Evolutionary conservation across 2,113 vertebrate species (phyloP).

Genomic region (Anolis sagrei): DNA sequence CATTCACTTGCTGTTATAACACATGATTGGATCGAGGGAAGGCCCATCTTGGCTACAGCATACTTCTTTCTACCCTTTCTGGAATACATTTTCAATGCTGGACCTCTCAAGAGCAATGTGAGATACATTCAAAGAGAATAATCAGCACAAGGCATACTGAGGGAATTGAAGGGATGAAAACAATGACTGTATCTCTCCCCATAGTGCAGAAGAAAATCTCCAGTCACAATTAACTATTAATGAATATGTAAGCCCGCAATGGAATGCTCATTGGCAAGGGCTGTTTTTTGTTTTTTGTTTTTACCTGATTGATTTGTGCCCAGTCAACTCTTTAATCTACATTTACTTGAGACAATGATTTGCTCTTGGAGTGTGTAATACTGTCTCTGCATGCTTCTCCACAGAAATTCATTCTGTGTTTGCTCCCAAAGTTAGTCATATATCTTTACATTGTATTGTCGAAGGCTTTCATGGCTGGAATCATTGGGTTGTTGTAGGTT

Average conservation of each 20-base stretch:
- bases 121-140: neutral
- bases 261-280: neutral
- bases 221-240: slow-evolving; percentile 14
- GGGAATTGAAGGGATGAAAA: neutral
- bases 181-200: neutral
- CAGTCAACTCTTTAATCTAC: neutral
- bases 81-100: neutral
- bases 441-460: too few relatives aligned
- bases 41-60: neutral
- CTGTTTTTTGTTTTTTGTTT: neutral
- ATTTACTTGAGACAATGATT: too few relatives aligned
- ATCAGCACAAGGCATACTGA: neutral
- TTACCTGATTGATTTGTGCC: neutral
- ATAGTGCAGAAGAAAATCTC: neutral
- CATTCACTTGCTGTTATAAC: neutral
- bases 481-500: too few relatives aligned
- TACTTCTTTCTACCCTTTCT: neutral
- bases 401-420: neutral
- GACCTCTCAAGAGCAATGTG: neutral
- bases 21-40: neutral
- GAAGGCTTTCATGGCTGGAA: too few relatives aligned
- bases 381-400: too few relatives aligned
- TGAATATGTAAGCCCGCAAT: neutral
- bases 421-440: neutral
- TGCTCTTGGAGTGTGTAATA: too few relatives aligned